These are phyloP conservation scores for Dryoscopus gambensis DNA, from an alignment of 2,113 vertebrate species.

Conservation along the genomic window DNA sequence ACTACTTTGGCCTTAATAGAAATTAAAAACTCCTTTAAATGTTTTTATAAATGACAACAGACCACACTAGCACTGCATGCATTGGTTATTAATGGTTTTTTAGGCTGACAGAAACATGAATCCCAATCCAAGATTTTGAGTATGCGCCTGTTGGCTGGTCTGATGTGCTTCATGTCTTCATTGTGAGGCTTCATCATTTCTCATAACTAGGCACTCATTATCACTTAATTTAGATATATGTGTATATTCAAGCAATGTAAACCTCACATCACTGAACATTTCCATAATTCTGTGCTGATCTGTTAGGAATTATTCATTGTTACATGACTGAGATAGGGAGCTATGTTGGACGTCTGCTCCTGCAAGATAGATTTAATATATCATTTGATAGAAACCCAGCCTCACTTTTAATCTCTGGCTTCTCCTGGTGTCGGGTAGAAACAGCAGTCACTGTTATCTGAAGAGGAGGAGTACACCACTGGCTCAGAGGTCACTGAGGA, in stretches of 20 bases:
- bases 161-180: background rate
- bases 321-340: background rate
- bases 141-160: background rate
- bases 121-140: background rate
- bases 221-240: background rate
- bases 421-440: slow-evolving; percentile 68
- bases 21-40: background rate
- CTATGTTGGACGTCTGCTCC: background rate
- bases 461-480: slow-evolving; percentile 97
- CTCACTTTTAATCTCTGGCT: background rate
- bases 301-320: background rate
- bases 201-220: background rate
- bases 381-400: background rate
- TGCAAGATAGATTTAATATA: background rate
- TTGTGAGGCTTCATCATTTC: background rate
- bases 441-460: slow-evolving; percentile 89
- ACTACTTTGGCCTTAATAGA: background rate
- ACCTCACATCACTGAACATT: background rate
- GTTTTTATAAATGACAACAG: background rate
- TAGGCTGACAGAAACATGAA: background rate
- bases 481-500: slow-evolving; percentile 98
- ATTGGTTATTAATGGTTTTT: background rate
- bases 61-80: background rate
- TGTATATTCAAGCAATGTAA: background rate
- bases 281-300: background rate